Percentiles rank a stretch among this genome's conserved stretches.
Conservation (phyloP, 1,140 invertebrate genomes). For the Calliopsis andreniformis region DNA sequence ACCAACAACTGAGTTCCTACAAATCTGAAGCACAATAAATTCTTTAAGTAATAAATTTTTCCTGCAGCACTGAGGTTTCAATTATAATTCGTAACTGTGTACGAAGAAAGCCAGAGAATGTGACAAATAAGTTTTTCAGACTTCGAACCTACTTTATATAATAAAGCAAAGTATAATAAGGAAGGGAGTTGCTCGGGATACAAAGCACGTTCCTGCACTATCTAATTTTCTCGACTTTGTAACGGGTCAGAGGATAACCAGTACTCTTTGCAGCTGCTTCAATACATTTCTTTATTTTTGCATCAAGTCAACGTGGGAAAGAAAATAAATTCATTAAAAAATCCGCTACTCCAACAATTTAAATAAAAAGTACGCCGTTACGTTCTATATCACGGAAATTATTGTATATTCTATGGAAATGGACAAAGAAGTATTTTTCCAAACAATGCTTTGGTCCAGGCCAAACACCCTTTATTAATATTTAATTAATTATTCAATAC, state of each 20-base stretch:
- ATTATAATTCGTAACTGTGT: no score
- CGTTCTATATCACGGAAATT: no score
- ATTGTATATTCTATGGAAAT: no score
- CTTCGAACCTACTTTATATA: no score
- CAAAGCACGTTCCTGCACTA: slow-evolving; percentile 14
- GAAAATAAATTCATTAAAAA: neutral
- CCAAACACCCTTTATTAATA: neutral
- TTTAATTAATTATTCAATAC: neutral
- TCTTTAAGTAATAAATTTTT: no score
- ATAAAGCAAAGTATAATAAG: slow-evolving; percentile 2
- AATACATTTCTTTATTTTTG: neutral
- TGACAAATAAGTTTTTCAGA: no score
- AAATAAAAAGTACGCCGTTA: no score
- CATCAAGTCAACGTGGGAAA: neutral
- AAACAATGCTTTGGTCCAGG: neutral
- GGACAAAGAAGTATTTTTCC: neutral
- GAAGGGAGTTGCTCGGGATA: neutral
- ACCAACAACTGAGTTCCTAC: no score
- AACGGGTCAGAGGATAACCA: slow-evolving; percentile 32
- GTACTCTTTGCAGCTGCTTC: slow-evolving; percentile 25
- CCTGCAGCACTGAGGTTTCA: no score
- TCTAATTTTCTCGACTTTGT: slow-evolving; percentile 38
- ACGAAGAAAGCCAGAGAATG: no score
- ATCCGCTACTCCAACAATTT: neutral
- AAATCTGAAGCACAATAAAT: no score